Base-by-base conservation (phyloP, 2,888 invertebrate genomes). In the Pharmacophagus antenor region DNA sequence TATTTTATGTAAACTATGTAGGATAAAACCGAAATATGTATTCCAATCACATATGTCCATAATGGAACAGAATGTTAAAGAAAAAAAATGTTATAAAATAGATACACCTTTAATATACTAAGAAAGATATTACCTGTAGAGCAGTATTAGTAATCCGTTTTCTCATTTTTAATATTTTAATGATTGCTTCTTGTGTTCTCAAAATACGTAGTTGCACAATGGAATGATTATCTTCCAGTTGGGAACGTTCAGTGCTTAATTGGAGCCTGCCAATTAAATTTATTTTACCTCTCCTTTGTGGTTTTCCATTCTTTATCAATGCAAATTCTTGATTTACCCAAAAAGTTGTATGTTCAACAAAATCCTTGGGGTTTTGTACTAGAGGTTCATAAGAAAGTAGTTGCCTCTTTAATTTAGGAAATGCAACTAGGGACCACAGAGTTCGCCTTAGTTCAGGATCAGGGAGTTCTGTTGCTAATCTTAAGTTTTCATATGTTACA, bases 281-380 rank as follows among this genome's bases (percentile, higher is more conserved):
- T 37, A 99, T 94, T 89, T 98, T 98, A 58, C 99, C 99, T 67
- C 99, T 92, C 70, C 96, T 95, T 83, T 99, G 99, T 2, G 95
- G 92, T 86, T 98, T 98, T 15, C 96, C 97, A 91, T 98, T 99
- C 92, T 99, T 98, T 54, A 98, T 94, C 23, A 95, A 92, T 47
- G 97, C 95, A 92, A 99, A 99, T 71, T 99, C 97, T 82, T 99
- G 98, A 91, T 99, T 99, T 15, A 99, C 95, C 96, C 97, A 98
- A 90, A 99, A 99, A 65, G 94, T 92, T 2, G 98, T 97, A 73
- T 96, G 94, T 82, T 99, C 98, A 21, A 93, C 93, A 85, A 99
- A 98, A 80, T 99, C 99, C 88, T 98, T 98, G 6, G 98, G 95
- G 68, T 96, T 95, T 71, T 93, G 93, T n/a, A 94, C 96, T 62